Evolutionary conservation across 2,888 invertebrate genomes (phyloP).

Genomic region (Hanleya hanleyi): DNA sequence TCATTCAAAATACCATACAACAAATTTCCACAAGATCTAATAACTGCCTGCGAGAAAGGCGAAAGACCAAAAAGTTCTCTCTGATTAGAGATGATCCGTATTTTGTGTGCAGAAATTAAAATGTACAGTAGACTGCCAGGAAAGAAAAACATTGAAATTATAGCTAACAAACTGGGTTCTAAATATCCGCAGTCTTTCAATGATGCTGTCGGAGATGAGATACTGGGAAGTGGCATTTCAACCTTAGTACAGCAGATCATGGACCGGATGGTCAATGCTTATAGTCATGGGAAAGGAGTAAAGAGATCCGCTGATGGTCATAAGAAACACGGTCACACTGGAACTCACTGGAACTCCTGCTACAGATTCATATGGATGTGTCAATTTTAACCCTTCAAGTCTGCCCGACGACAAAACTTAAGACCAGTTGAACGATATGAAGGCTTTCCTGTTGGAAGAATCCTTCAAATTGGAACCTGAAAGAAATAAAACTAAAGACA

Average conservation of each 20-base stretch:
- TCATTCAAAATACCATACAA: not conserved
- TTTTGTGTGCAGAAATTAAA: not conserved
- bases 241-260: not conserved
- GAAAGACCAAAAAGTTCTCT: not conserved
- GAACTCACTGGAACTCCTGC: too few relatives aligned
- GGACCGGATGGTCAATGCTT: not conserved
- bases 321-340: too few relatives aligned
- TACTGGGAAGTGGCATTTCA: not conserved
- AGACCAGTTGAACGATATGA: not conserved
- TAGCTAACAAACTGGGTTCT: not conserved
- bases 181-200: conserved; percentile 7
- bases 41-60: not conserved
- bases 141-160: not conserved
- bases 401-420: not conserved
- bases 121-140: not conserved
- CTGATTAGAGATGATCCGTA: not conserved
- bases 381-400: not conserved
- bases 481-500: not conserved
- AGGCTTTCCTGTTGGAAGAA: not conserved
- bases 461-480: not conserved
- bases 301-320: not conserved
- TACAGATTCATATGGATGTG: not conserved
- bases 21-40: not conserved
- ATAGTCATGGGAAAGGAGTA: not conserved
- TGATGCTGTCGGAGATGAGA: not conserved